A percentile compares a stretch with the other conserved stretches of the same genome.
Evolutionary conservation across 2,113 vertebrate genomes (phyloP).

Genomic region (Callionymus lyra): DNA sequence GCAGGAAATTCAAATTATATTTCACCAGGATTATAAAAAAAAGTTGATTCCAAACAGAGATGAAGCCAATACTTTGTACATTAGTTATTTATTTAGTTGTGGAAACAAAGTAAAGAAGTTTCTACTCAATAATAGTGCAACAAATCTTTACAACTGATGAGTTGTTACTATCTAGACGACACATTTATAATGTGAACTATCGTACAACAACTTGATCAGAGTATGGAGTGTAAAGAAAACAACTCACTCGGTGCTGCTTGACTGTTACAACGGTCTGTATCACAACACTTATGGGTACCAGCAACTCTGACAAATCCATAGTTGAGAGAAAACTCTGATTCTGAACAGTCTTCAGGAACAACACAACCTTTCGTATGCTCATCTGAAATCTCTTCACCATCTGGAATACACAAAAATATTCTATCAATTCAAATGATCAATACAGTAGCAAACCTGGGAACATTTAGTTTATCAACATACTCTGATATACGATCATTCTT

Average conservation of each 20-base stretch:
- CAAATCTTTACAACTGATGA: not conserved
- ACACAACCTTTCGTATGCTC: not conserved
- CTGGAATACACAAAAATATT: conserved; percentile 12
- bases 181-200: no score
- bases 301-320: not conserved
- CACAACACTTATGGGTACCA: conserved; percentile 24
- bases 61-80: no score
- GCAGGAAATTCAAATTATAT: no score
- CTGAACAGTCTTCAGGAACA: conserved; percentile 7
- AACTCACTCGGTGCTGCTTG: conserved; percentile 11
- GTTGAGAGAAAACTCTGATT: conserved; percentile 5
- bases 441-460: not conserved
- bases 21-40: no score
- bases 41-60: no score
- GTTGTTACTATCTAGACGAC: no score
- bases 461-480: conserved; percentile 7
- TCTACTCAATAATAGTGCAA: no score
- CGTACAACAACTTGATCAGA: not conserved
- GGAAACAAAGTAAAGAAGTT: no score
- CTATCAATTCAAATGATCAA: not conserved
- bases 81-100: no score
- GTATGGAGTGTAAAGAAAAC: not conserved
- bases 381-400: accelerated
- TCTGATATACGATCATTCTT: not conserved
- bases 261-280: conserved; percentile 18